A percentile compares a stretch with the other conserved stretches of the same genome.
Conservation (phyloP, 2,113 vertebrate species). For the Percopsis transmontana region DNA sequence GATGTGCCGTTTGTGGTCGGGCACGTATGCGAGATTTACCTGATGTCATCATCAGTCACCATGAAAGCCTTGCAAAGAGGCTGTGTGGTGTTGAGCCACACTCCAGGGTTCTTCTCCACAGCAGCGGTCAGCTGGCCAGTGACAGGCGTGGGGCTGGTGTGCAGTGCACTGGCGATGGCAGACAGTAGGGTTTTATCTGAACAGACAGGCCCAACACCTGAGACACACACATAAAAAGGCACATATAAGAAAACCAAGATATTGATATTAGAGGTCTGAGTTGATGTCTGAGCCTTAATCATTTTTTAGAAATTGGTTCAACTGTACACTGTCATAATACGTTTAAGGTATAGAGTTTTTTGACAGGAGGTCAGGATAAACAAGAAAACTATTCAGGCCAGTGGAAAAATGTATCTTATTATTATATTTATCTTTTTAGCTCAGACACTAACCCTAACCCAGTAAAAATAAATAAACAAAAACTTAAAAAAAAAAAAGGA, state of each 20-base stretch:
- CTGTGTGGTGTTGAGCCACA: constrained; percentile 95
- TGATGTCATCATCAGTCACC: constrained; percentile 97
- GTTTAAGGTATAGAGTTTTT: too few species aligned
- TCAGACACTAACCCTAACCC: too few species aligned
- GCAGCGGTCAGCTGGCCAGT: constrained; percentile 93
- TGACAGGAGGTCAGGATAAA: too few species aligned
- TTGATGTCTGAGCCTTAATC: too few species aligned
- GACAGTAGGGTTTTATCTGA: constrained; percentile 93
- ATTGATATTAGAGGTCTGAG: too few species aligned
- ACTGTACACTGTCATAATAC: too few species aligned
- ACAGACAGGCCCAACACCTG: constrained; percentile 92
- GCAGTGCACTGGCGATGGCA: constrained; percentile 92
- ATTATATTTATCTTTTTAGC: too few species aligned
- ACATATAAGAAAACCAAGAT: not conserved
- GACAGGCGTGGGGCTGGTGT: constrained; percentile 93
- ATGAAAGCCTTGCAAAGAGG: constrained; percentile 97
- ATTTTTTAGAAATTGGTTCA: not conserved
- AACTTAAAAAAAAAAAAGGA: too few species aligned
- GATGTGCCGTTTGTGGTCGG: not conserved
- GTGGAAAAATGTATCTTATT: too few species aligned
- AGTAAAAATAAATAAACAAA: too few species aligned
- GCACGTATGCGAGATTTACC: constrained; percentile 68
- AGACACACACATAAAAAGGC: not conserved
- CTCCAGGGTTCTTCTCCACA: constrained; percentile 95
- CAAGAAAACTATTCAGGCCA: too few species aligned